Evolutionary conservation across 2,888 invertebrate species (phyloP).

Genomic region (Acleris sparsana): DNA sequence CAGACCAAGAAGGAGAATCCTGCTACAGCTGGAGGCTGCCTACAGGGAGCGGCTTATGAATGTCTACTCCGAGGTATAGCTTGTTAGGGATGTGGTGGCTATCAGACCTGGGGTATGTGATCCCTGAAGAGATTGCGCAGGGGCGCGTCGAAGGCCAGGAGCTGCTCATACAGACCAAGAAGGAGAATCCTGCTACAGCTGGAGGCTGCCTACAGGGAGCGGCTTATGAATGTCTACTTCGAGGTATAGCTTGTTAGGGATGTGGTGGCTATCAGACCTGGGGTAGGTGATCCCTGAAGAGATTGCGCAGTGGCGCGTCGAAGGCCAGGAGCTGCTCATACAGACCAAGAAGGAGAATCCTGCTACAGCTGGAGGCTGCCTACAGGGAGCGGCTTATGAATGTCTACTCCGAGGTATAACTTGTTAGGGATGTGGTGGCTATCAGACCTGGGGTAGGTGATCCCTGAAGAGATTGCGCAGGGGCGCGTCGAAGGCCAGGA

Average conservation of each 20-base stretch:
- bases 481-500: slow-evolving; percentile 91
- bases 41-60: slow-evolving; percentile 87
- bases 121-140: slow-evolving; percentile 89
- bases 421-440: too few relatives aligned
- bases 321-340: slow-evolving; percentile 90
- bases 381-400: slow-evolving; percentile 87
- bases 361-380: slow-evolving; percentile 95
- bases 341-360: slow-evolving; percentile 94
- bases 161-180: slow-evolving; percentile 91
- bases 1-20: slow-evolving; percentile 96
- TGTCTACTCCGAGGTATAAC: slow-evolving; percentile 77
- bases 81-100: too few relatives aligned
- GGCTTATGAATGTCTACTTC: slow-evolving; percentile 81
- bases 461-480: slow-evolving; percentile 88
- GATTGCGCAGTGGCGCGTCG: slow-evolving; percentile 89
- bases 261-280: slow-evolving; percentile 44
- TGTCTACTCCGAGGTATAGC: slow-evolving; percentile 77
- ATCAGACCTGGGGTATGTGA: slow-evolving; percentile 72
- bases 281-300: slow-evolving; percentile 85
- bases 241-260: slow-evolving; percentile 61
- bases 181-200: slow-evolving; percentile 96
- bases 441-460: slow-evolving; percentile 72
- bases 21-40: slow-evolving; percentile 95
- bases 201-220: slow-evolving; percentile 93
- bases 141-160: slow-evolving; percentile 91